phyloP scores from a whole-genome alignment of 2,797 vertebrate genomes.

The Girardinus metallicus region DNA sequence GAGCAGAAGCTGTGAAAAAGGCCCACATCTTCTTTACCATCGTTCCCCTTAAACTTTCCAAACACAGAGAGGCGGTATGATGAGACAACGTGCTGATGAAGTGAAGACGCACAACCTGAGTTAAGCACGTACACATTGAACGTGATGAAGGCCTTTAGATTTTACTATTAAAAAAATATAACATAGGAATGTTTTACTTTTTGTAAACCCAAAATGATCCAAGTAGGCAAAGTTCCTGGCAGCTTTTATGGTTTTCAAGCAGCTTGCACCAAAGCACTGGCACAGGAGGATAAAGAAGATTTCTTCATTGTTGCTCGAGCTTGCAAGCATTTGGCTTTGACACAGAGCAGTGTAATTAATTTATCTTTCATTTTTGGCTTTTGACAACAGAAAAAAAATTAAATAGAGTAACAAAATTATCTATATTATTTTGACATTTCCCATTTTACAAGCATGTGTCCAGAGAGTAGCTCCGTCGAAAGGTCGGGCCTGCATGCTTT shows the following conservation, averaged over 20 bases:
- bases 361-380: too few species aligned
- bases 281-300: too few species aligned
- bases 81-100: neutral
- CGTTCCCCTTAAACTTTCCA: neutral
- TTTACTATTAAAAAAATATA: too few species aligned
- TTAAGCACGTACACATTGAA: neutral
- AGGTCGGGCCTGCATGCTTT: neutral
- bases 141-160: neutral
- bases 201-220: neutral
- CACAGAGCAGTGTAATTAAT: too few species aligned
- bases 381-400: neutral
- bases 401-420: neutral
- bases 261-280: neutral
- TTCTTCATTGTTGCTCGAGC: too few species aligned
- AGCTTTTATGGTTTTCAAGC: neutral
- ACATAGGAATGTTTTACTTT: neutral
- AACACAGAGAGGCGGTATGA: neutral
- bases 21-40: neutral
- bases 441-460: neutral
- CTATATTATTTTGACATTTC: neutral
- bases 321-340: too few species aligned
- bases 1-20: neutral
- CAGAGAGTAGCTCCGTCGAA: neutral
- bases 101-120: neutral
- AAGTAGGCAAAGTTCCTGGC: neutral